A percentile compares a stretch with the other conserved stretches of the same genome.
These are phyloP conservation scores for Laticauda laticaudata DNA, from an alignment of 2,113 vertebrate species.

Conservation along the genomic window DNA sequence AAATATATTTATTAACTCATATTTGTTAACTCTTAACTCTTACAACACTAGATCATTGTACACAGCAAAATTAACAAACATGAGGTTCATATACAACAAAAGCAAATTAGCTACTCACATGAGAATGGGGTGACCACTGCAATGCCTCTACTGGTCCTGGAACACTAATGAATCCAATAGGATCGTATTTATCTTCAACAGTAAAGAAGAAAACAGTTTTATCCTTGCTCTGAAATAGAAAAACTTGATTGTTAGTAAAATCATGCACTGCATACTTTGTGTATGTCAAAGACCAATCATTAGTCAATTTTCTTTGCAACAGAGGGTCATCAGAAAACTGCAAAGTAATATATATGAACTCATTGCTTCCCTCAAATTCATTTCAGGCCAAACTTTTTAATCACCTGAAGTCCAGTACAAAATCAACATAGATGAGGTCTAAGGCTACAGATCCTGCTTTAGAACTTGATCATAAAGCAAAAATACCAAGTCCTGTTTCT, in stretches of 20 bases:
- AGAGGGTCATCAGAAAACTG: not conserved
- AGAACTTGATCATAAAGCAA: not conserved
- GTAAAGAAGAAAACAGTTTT: conserved; percentile 90
- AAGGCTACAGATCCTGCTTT: not conserved
- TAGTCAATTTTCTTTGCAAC: not conserved
- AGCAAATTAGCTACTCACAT: conserved; percentile 71
- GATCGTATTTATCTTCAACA: conserved; percentile 75
- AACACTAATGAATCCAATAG: conserved; percentile 85
- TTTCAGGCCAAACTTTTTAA: not conserved
- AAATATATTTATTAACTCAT: not conserved
- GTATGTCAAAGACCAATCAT: not conserved
- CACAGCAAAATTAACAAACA: conserved; percentile 3
- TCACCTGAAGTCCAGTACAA: not conserved
- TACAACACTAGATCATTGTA: not conserved
- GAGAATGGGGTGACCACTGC: conserved; percentile 81
- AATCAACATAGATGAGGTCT: not conserved
- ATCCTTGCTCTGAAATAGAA: conserved; percentile 83
- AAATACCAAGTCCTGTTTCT: not conserved
- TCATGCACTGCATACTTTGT: not conserved
- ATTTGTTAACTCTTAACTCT: not conserved
- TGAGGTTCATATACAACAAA: not conserved
- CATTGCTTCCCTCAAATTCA: not conserved
- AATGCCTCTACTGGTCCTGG: conserved; percentile 84
- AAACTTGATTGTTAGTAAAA: conserved; percentile 18
- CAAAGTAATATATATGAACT: not conserved